phyloP scores from a whole-genome alignment of 2,888 invertebrate genomes.

The Linnaemya vulpina region DNA sequence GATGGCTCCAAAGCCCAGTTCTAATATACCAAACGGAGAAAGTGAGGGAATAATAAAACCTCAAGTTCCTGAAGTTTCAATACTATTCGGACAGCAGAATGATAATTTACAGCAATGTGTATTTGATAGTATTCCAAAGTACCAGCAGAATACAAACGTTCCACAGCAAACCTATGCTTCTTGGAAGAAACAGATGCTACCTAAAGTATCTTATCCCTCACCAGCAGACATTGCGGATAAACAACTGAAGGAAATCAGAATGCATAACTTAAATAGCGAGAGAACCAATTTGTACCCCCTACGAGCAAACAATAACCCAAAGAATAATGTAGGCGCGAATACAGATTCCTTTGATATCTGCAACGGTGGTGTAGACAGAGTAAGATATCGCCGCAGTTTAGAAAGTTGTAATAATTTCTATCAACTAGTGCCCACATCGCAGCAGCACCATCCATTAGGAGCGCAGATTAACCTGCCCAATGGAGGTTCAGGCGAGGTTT shows the following conservation, averaged over 20 bases:
- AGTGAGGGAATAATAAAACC: constrained; percentile 69
- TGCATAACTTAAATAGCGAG: constrained; percentile 15
- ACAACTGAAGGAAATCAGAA: neutral
- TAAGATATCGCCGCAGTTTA: constrained; percentile 59
- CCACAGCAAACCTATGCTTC: constrained; percentile 73
- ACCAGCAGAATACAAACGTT: neutral
- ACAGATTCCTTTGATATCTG: constrained; percentile 10
- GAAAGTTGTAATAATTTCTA: constrained; percentile 51
- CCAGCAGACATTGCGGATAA: constrained; percentile 64
- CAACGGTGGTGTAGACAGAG: neutral
- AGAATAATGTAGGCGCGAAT: neutral
- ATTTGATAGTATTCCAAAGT: constrained; percentile 23
- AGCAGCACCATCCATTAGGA: neutral
- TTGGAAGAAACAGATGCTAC: constrained; percentile 81
- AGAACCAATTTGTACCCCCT: constrained; percentile 73
- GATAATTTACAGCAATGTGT: constrained; percentile 10
- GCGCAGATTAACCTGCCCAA: neutral
- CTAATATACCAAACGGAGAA: constrained; percentile 68
- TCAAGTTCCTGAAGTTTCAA: constrained; percentile 73
- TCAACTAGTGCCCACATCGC: constrained; percentile 27
- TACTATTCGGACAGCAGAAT: constrained; percentile 63
- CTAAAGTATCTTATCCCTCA: constrained; percentile 76
- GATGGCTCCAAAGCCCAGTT: constrained; percentile 78
- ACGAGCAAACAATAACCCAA: constrained; percentile 20
- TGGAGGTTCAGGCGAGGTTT: constrained; percentile 68